phyloP scores from a whole-genome alignment of 2,888 invertebrate genomes.

The Emmelina monodactyla region DNA sequence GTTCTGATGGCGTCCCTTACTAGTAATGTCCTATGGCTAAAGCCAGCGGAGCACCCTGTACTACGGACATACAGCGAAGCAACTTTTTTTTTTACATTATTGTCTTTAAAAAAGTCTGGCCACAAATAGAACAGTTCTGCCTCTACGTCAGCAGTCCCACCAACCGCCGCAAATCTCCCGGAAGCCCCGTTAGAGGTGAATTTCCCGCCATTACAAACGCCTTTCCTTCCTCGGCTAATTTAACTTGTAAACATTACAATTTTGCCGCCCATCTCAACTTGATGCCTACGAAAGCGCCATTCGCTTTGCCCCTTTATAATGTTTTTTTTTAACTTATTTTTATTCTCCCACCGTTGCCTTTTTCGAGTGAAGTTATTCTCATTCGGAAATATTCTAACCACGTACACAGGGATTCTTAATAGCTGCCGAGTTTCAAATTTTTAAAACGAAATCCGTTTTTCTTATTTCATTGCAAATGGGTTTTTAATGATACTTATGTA shows the following conservation, averaged over 20 bases:
- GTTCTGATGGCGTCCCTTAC: too few relatives aligned
- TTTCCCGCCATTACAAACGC: slow-evolving; percentile 43
- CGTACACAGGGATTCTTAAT: neutral
- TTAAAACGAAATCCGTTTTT: neutral
- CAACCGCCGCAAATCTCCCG: too few relatives aligned
- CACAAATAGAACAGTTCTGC: too few relatives aligned
- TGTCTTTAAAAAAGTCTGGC: too few relatives aligned
- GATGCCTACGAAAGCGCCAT: slow-evolving; percentile 49
- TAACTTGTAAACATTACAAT: slow-evolving; percentile 61
- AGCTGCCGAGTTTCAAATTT: neutral
- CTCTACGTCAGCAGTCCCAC: too few relatives aligned
- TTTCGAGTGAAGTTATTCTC: neutral
- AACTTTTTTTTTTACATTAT: too few relatives aligned
- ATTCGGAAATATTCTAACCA: slow-evolving; percentile 1
- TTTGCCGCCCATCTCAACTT: slow-evolving; percentile 49
- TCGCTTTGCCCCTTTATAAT: slow-evolving; percentile 42
- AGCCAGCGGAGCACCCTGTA: too few relatives aligned
- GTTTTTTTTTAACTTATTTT: slow-evolving; percentile 2
- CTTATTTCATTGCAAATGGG: slow-evolving; percentile 1
- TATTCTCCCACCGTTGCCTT: neutral
- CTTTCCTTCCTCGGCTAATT: slow-evolving; percentile 50
- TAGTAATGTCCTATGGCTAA: too few relatives aligned
- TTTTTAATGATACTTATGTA: neutral
- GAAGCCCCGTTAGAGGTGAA: slow-evolving; percentile 40
- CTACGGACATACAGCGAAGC: too few relatives aligned